Conservation (phyloP, 2,888 invertebrate species). For the Crocallis elinguaria region DNA sequence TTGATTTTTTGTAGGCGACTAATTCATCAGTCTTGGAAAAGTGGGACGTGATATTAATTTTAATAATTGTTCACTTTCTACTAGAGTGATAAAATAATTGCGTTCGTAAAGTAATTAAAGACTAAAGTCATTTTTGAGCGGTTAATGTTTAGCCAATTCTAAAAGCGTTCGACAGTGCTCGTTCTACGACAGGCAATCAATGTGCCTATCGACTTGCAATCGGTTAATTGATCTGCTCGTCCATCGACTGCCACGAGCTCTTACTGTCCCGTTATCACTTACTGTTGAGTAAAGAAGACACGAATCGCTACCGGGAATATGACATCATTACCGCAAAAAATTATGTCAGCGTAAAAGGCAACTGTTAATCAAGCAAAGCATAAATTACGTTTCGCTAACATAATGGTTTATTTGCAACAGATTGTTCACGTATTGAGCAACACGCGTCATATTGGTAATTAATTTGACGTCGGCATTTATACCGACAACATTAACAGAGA, state of each 20-base stretch:
- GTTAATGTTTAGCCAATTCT: constrained; percentile 12
- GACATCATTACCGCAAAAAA: constrained; percentile 41
- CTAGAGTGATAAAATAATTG: constrained; percentile 26
- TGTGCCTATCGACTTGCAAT: constrained; percentile 49
- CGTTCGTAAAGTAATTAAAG: constrained; percentile 28
- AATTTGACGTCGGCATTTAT: neutral
- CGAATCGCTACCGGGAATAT: constrained; percentile 50
- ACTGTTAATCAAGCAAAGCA: constrained; percentile 6
- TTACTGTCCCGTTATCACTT: constrained; percentile 45
- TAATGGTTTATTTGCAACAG: neutral
- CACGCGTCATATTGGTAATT: neutral
- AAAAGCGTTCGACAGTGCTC: neutral
- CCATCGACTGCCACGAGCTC: constrained; percentile 45
- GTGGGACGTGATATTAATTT: constrained; percentile 32
- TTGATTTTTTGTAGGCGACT: constrained; percentile 34
- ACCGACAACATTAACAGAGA: constrained; percentile 1
- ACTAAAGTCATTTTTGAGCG: constrained; percentile 16
- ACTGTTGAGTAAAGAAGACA: constrained; percentile 46
- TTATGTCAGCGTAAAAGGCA: constrained; percentile 22
- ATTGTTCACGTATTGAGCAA: neutral
- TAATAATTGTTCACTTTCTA: constrained; percentile 37
- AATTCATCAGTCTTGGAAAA: constrained; percentile 24
- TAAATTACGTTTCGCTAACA: neutral
- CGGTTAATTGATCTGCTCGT: constrained; percentile 57
- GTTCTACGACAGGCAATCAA: constrained; percentile 31